Conservation (phyloP, 2,797 vertebrate species). For the Presbytis comata region DNA sequence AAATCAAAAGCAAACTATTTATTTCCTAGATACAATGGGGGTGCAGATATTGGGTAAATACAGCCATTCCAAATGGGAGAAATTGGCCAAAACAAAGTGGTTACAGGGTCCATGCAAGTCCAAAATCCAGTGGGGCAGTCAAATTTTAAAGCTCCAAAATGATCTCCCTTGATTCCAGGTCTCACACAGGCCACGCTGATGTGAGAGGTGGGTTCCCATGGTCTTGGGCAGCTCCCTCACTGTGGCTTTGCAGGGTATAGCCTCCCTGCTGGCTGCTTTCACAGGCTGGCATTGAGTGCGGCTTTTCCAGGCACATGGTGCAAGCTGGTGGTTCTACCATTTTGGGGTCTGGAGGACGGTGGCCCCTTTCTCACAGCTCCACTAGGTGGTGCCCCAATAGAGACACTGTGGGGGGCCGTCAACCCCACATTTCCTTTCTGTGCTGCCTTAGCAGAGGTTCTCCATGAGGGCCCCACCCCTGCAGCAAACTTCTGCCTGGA, state of each 20-base stretch:
- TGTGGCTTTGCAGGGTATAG: neutral
- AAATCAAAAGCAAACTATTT: neutral
- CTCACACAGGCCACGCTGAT: neutral
- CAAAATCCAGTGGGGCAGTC: neutral
- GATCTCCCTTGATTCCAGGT: neutral
- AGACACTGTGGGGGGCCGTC: neutral
- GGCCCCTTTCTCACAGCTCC: neutral
- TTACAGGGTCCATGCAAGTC: neutral
- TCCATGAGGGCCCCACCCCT: neutral
- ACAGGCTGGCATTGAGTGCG: neutral
- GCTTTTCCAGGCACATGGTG: neutral
- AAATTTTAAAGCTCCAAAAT: neutral
- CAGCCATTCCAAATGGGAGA: neutral
- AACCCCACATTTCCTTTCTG: neutral
- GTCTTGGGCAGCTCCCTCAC: neutral
- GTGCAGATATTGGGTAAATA: neutral
- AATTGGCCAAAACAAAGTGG: neutral
- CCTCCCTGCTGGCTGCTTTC: neutral
- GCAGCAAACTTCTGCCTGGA: neutral
- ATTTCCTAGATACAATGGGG: neutral
- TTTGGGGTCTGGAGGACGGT: fast-evolving
- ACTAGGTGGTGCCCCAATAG: neutral
- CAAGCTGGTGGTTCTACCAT: neutral
- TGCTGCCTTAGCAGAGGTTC: neutral
- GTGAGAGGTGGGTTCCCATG: neutral